Percentiles rank a stretch among this genome's conserved stretches.
Conservation (phyloP, 2,888 invertebrate species). For the Temnothorax ravouxi region DNA sequence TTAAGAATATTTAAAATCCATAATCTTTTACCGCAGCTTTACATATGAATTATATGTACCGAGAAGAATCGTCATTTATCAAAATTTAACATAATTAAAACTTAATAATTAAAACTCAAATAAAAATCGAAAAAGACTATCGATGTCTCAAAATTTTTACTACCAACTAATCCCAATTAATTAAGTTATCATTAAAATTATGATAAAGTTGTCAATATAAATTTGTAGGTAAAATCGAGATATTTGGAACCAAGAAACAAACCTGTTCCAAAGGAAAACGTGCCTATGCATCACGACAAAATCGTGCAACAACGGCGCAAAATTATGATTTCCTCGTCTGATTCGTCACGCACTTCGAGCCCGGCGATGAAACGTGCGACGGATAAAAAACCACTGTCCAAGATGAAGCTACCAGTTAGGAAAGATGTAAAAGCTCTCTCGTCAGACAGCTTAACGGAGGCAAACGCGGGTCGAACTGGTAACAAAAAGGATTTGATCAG, state of each 20-base stretch:
- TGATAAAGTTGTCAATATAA: not conserved
- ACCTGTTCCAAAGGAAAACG: constrained; percentile 79
- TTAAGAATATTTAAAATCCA: not conserved
- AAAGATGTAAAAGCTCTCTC: constrained; percentile 86
- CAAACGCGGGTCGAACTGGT: constrained; percentile 78
- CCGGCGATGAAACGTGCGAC: constrained; percentile 88
- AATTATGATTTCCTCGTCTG: constrained; percentile 88
- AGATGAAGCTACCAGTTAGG: constrained; percentile 83
- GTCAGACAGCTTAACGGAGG: constrained; percentile 87
- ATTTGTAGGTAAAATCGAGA: constrained; percentile 87
- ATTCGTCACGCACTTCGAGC: constrained; percentile 91
- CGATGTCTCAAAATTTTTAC: not conserved
- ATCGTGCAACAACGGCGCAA: constrained; percentile 86
- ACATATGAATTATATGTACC: not conserved
- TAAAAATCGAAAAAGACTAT: not conserved
- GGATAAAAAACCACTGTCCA: constrained; percentile 80
- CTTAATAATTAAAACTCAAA: not conserved
- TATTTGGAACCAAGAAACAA: constrained; percentile 88
- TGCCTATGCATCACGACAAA: constrained; percentile 78
- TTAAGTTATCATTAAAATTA: not conserved
- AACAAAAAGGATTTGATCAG: constrained; percentile 80
- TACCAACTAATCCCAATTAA: not conserved
- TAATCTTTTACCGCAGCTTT: not conserved
- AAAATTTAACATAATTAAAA: not conserved
- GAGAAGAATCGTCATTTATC: not conserved